Conservation (phyloP, 35 echinoderm and acorn worm species). For the Heliocidaris erythrogramma region DNA sequence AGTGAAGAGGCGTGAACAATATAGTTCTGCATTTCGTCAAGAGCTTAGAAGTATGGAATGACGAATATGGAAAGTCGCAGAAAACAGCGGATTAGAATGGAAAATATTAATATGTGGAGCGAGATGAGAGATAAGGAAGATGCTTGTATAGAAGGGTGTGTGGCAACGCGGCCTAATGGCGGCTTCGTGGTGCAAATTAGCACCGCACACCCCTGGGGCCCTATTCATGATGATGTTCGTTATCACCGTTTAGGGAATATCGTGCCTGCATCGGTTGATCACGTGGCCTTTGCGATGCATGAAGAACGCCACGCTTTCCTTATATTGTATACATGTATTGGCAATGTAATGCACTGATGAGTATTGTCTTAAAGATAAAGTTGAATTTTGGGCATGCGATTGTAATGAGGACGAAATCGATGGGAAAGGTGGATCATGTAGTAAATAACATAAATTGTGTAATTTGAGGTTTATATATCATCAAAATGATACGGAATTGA, state of each 20-base stretch:
- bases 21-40: too few relatives aligned
- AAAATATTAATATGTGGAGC: not conserved
- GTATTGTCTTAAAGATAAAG: not conserved
- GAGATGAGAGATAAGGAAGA: not conserved
- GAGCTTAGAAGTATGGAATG: too few relatives aligned
- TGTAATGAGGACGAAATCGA: too few relatives aligned
- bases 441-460: too few relatives aligned
- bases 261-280: not conserved
- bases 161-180: not conserved
- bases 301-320: not conserved
- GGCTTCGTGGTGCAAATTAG: not conserved
- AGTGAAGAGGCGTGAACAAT: too few relatives aligned
- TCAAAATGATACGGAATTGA: too few relatives aligned
- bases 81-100: not conserved
- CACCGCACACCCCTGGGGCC: not conserved
- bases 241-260: not conserved
- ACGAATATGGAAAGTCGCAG: not conserved
- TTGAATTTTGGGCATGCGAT: too few relatives aligned
- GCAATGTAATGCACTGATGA: not conserved
- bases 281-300: not conserved
- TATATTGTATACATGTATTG: not conserved
- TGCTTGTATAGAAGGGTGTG: not conserved
- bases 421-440: too few relatives aligned
- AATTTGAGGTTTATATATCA: too few relatives aligned
- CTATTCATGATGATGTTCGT: not conserved